Percentiles rank a stretch among this genome's conserved stretches.
Evolutionary conservation across 2,888 invertebrate genomes (phyloP).

Genomic region (Oligia strigilis): DNA sequence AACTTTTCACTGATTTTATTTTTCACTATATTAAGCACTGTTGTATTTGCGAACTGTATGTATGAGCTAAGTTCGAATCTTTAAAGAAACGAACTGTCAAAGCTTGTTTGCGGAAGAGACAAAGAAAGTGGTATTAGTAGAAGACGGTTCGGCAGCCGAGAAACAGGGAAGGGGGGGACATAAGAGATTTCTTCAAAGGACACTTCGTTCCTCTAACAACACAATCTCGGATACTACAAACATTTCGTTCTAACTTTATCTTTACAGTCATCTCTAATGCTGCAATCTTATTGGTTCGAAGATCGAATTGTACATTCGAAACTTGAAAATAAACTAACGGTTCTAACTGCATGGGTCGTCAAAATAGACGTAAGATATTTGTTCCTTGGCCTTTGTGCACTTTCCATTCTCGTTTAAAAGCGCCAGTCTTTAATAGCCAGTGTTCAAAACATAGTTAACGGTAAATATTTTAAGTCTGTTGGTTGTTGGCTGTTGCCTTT

Average conservation of each 20-base stretch:
- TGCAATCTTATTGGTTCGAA: slow-evolving; percentile 26
- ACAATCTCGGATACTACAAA: slow-evolving; percentile 30
- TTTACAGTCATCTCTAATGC: slow-evolving; percentile 38
- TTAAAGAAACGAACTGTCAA: slow-evolving; percentile 27
- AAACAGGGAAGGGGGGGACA: slow-evolving; percentile 6
- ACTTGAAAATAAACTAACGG: slow-evolving; percentile 33
- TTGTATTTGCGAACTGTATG: neutral
- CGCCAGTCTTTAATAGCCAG: neutral
- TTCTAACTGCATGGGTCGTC: slow-evolving; percentile 11
- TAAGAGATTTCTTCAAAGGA: slow-evolving; percentile 58
- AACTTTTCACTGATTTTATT: neutral
- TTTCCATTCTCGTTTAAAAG: neutral
- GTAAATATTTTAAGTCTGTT: neutral
- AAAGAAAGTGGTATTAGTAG: slow-evolving; percentile 38
- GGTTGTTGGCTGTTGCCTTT: neutral
- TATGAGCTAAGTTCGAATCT: slow-evolving; percentile 20
- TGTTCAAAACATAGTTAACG: slow-evolving; percentile 1
- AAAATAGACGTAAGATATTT: slow-evolving; percentile 6
- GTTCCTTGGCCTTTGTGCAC: neutral
- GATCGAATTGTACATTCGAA: slow-evolving; percentile 23
- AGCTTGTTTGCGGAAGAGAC: slow-evolving; percentile 25
- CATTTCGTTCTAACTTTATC: slow-evolving; percentile 50
- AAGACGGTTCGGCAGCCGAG: neutral
- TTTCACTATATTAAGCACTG: neutral
- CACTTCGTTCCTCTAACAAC: slow-evolving; percentile 39